Evolutionary conservation across 1,140 invertebrate genomes (phyloP), one percentile per base, ranked within the genome.

Genomic region (Muscidifurax raptorellus): DNA sequence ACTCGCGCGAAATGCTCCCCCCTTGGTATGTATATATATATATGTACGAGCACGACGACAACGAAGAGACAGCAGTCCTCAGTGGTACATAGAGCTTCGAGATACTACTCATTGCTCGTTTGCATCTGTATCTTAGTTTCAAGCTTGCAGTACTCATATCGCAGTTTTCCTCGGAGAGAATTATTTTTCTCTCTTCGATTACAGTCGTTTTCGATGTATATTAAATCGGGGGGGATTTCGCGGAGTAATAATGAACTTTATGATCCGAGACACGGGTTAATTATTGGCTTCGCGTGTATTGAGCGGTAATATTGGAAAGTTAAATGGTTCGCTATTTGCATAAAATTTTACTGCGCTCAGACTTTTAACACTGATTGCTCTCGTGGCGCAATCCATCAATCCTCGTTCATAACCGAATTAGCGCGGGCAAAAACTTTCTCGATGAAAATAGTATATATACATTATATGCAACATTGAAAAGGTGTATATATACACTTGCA

Each of bases 221-320:
- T 52, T 13, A 13, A 52, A 52, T 52, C 18, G 18, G 18, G 47
- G 18, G 18, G 47, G 47, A 52, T 52, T 52, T 3, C 47, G 18
- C 47, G 47, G 47, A 52, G 18, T 30, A 28, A 28, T 77, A 78
- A 78, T 15, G n/a, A 36, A 30, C 13, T 77, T 77, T 18, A 77
- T 52, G 25, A 30, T 52, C 44, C 27, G 44, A 77, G 28, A 28
- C 44, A 36, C 2, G 32, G n/a, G 10, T 25, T 59, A 32, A 67
- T 67, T 67, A n/a, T 67, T 79, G 1, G 66, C 67, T 32, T 27
- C 18, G 22, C 18, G 3, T 40, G 9, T 44, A 15, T 44, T 30
- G 52, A 64, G n/a, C 32, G 40, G 36, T 79, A 59, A 6, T 59
- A 59, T 59, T 59, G 52, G 32, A 78, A 78, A 78, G 28, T 78